phyloP scores from a whole-genome alignment of 2,797 vertebrate genomes.

The Schizothorax lantsangensis region DNA sequence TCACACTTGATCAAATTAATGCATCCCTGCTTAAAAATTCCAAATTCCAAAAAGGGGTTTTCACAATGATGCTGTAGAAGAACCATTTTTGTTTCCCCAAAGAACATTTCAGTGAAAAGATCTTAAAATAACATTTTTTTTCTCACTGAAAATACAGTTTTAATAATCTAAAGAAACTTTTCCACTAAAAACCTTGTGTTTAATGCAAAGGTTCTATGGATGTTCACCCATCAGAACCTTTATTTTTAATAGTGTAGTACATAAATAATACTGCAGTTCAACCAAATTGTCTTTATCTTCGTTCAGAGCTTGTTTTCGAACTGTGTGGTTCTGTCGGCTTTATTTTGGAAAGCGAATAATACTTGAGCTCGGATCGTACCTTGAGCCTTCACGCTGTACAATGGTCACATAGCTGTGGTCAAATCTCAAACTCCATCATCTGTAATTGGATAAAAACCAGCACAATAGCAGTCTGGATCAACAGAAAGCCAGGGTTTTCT shows the following conservation, averaged over 20 bases:
- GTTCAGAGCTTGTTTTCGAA: slow-evolving; percentile 33
- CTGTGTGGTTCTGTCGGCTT: background rate
- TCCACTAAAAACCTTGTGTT: background rate
- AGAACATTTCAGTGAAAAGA: background rate
- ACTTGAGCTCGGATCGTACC: slow-evolving; percentile 32
- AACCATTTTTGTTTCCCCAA: background rate
- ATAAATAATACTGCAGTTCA: background rate
- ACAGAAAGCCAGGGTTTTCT: background rate
- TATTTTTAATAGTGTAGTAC: background rate
- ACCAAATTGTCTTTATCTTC: slow-evolving; percentile 9
- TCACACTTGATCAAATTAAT: background rate
- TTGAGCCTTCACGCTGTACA: slow-evolving; percentile 23
- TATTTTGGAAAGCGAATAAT: slow-evolving; percentile 51
- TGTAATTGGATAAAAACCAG: slow-evolving; percentile 52
- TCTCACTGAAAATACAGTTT: background rate
- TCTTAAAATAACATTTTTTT: background rate
- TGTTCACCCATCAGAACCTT: background rate
- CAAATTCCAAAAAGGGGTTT: background rate
- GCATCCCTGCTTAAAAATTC: background rate
- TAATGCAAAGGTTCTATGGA: background rate
- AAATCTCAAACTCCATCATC: slow-evolving; percentile 52
- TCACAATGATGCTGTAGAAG: background rate
- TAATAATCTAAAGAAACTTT: background rate
- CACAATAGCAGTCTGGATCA: slow-evolving; percentile 38
- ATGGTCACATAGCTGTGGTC: slow-evolving; percentile 75